These are phyloP conservation scores for Tanaodytes sp. DNA, from an alignment of 2,888 invertebrate genomes.

Conservation along the genomic window DNA sequence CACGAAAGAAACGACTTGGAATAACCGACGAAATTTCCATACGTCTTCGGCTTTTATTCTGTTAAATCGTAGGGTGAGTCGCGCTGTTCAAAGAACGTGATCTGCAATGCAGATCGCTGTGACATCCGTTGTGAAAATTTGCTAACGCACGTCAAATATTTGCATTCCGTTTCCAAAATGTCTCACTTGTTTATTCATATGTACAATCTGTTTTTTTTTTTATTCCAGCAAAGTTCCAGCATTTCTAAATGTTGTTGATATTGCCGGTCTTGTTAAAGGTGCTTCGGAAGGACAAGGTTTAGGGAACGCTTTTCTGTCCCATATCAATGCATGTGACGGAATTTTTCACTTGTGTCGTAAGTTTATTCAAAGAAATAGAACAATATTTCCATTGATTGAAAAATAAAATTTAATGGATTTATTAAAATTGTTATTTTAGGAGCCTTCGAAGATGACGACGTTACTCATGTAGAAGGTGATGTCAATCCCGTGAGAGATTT, in stretches of 20 bases:
- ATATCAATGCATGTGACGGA: conserved; percentile 98
- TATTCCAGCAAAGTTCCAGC: conserved; percentile 96
- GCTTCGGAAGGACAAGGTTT: conserved; percentile 98
- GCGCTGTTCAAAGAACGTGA: conserved; percentile 64
- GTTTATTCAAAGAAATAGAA: too few species aligned
- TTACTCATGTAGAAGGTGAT: conserved; percentile 98
- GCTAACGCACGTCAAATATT: conserved; percentile 53
- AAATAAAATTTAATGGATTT: too few species aligned
- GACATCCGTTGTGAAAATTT: conserved; percentile 60
- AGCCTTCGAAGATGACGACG: conserved; percentile 97
- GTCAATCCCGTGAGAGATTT: conserved; percentile 97
- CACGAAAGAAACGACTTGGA: conserved; percentile 69
- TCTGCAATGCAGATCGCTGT: conserved; percentile 71
- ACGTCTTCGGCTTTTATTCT: conserved; percentile 69
- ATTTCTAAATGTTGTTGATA: conserved; percentile 97
- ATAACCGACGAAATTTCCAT: conserved; percentile 70
- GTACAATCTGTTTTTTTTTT: conserved; percentile 14
- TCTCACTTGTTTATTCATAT: too few species aligned
- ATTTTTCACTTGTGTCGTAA: conserved; percentile 97
- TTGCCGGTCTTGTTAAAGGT: conserved; percentile 98
- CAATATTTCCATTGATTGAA: too few species aligned
- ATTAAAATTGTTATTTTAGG: too few species aligned
- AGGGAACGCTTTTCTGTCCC: conserved; percentile 98
- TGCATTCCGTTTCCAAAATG: conserved; percentile 1
- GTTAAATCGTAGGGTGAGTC: conserved; percentile 56